Evolutionary conservation across 2,888 invertebrate species (phyloP), one percentile per base, ranked within the genome.

Genomic region (Troglohyphantes excavatus): DNA sequence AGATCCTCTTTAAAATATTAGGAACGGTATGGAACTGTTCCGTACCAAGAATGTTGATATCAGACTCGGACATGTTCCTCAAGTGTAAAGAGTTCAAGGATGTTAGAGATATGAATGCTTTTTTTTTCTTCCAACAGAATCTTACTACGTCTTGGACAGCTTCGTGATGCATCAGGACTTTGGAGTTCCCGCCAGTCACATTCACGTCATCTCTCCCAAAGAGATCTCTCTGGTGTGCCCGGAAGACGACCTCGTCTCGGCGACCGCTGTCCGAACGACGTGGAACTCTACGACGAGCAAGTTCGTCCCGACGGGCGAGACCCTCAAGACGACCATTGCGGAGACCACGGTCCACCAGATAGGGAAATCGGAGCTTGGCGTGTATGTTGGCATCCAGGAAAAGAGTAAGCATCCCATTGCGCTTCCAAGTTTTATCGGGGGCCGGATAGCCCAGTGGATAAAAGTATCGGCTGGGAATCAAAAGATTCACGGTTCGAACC

Each of bases 91-190:
- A n/a, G n/a, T n/a, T n/a, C n/a, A n/a, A n/a, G n/a, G n/a, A n/a
- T n/a, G n/a, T n/a, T n/a, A n/a, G n/a, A n/a, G n/a, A n/a, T n/a
- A n/a, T n/a, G n/a, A n/a, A n/a, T 29, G n/a, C n/a, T n/a, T n/a
- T n/a, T 3, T 46, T 68, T 33, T 2, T 19, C 17, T 63, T 19
- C 61, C 33, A n/a, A 6, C 23, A 90, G 90, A 79, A 75, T 85
- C 90, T 0, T 90, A 85, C 53, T 85, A 75, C 13, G 68, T 59
- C 17, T 9, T 90, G 85, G 85, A 90, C 39, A 67, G 90, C 2
- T 85, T 90, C 6, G 13, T 68, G 1, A 2, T 68, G 9, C 53
- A 85, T 33, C 85, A 90, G 67, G 81, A 75, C 0, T 43, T 90
- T 0, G 29, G 59, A 3, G 43, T 19, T 21, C 59, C 85, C 9